phyloP scores from a whole-genome alignment of 2,113 vertebrate species.

The Amphiprion ocellaris region DNA sequence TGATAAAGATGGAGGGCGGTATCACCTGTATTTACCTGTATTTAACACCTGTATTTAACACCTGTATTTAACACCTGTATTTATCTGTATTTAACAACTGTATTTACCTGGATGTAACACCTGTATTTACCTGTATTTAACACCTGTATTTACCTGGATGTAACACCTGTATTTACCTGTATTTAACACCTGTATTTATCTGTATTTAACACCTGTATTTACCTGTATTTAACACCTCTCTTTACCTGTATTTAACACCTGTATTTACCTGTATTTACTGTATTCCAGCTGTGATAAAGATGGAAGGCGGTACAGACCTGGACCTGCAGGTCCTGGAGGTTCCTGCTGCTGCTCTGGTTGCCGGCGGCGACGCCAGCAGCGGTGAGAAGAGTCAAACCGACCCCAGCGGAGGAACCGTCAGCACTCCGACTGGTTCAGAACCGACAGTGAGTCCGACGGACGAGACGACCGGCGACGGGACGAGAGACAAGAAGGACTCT shows the following conservation, averaged over 20 bases:
- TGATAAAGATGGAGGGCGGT: slow-evolving; percentile 96
- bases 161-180: too few species aligned
- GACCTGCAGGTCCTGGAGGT: slow-evolving; percentile 92
- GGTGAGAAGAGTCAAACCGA: slow-evolving; percentile 35
- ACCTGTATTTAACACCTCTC: too few species aligned
- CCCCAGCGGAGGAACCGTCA: not conserved
- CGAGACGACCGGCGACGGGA: not conserved
- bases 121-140: too few species aligned
- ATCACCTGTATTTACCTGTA: slow-evolving; percentile 18
- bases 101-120: too few species aligned
- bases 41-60: too few species aligned
- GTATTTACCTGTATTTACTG: too few species aligned
- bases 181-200: too few species aligned
- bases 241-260: too few species aligned
- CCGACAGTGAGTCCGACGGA: rapidly evolving
- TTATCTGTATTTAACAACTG: too few species aligned
- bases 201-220: too few species aligned
- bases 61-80: too few species aligned
- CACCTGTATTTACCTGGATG: too few species aligned
- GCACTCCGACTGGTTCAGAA: not conserved
- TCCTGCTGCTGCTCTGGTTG: slow-evolving; percentile 55
- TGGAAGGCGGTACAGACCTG: slow-evolving; percentile 92
- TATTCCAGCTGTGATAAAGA: slow-evolving; percentile 81
- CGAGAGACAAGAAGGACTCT: not conserved
- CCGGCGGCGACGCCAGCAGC: slow-evolving; percentile 38